A percentile compares a stretch with the other conserved stretches of the same genome.
Conservation (phyloP, 1,140 invertebrate genomes). For the Reticulitermes speratus region DNA sequence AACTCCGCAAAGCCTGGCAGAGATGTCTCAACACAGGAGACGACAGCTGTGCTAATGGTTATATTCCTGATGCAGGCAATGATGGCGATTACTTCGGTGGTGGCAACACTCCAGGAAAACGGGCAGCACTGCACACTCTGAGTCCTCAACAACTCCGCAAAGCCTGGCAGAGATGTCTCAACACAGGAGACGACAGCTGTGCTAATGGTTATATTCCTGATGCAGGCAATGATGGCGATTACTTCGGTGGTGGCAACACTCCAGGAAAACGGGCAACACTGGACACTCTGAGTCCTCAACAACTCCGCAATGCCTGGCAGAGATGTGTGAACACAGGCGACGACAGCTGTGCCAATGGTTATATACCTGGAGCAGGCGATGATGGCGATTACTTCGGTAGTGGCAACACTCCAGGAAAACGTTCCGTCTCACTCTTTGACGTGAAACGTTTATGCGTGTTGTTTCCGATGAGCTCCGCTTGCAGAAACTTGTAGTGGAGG, state of each 20-base stretch:
- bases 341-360: neutral
- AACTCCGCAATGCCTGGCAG: neutral
- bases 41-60: neutral
- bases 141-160: neutral
- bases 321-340: neutral
- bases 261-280: neutral
- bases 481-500: neutral
- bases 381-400: neutral
- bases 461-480: neutral
- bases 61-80: neutral
- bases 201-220: neutral
- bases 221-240: neutral
- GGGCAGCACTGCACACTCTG: neutral
- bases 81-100: neutral
- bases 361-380: neutral
- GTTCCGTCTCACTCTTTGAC: neutral
- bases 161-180: neutral
- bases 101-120: neutral
- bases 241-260: neutral
- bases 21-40: neutral
- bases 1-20: neutral
- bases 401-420: neutral
- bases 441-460: neutral
- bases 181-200: conserved; percentile 4
- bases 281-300: neutral